Evolutionary conservation across 2,797 vertebrate genomes (phyloP), one percentile per base, ranked within the genome.

Genomic region (Paedocypris micromegethes): DNA sequence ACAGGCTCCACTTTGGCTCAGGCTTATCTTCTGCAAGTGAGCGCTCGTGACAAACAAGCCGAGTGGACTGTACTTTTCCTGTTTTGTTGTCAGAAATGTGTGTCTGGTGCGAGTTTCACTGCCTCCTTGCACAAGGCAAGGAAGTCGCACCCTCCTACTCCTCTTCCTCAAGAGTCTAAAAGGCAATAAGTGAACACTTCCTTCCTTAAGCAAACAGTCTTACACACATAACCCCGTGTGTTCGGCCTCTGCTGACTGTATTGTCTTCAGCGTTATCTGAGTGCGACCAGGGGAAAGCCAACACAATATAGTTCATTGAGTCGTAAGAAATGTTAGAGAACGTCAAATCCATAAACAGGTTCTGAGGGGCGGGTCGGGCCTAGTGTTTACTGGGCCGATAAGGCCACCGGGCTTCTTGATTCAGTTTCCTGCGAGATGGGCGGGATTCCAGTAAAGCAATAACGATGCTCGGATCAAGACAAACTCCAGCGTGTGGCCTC

Each of bases 71-170:
- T 63, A 66, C 59, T 66, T 72, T 77, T 78, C 77, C 77, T 78
- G 77, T 78, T 78, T 78, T 78, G 72, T 63, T 76, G 72, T 74
- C 69, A 66, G 58, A 72, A 74, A 68, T 74, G 66, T 74, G 61
- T 63, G 62, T 45, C 48, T 66, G 72, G 58, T 74, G 69, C 65
- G 58, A 72, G 68, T 61, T 37, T 46, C 69, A 53, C 45, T 76
- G 62, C 68, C 74, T 72, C 54, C 54, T 43, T 72, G 77, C 74
- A 78, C 74, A 76, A 78, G 77, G 72, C 68, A 76, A 78, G 77
- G 74, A 78, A 76, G 68, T 76, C 66, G 68, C 72, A 78, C 77
- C 77, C 77, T 76, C 62, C 50, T 75, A 48, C 60, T 78, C 65
- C 77, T 72, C 58, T 78, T 76, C 77, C 77, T 74, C 66, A 72